Base-by-base conservation (phyloP, 2,888 invertebrate genomes). In the Diarsia dahlii region DNA sequence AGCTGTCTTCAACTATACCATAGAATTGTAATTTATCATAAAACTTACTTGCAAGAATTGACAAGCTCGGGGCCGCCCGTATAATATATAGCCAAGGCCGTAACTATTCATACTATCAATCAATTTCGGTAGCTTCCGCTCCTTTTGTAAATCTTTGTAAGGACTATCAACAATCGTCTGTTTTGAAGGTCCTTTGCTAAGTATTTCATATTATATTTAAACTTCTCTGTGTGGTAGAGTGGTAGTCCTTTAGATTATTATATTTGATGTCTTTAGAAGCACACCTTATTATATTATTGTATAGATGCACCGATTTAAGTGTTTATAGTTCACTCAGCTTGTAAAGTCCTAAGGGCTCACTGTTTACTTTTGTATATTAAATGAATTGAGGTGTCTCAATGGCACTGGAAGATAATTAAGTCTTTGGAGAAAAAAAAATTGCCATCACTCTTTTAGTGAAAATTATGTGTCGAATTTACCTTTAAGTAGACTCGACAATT, bases 91-190 rank as follows among this genome's bases (percentile, higher is more conserved):
- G 4, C 13, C 54, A 63, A 74, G 76, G 54, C 10, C 48, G 20
- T 39, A 54, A 50, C 54, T 50, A 63, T 12, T 18, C n/a, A 39
- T n/a, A 56, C 75, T 63, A 56, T 75, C 23, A 50, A 50, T 77
- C 56, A 62, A 63, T 67, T 80, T 81, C 23, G 69, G 64, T 81
- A 81, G 45, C 70, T 74, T 85, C 67, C 85, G 76, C 60, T 56
- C 48, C 52, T 64, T 63, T 62, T 64, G 9, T 68, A 62, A 50
- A 52, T 48, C 18, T 28, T 67, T 77, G 12, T 23, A 71, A 67
- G 58, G 48, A 84, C 34, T 63, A 56, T 56, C 63, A 74, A 71
- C 60, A 62, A 70, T 45, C 12, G 34, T 3, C 15, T 23, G 50
- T 56, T 56, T 23, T 50, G 45, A 65, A 60, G 18, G 39, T 63